A percentile compares a stretch with the other conserved stretches of the same genome.
Evolutionary conservation across 2,888 invertebrate species (phyloP).

Genomic region (Platycheirus albimanus): DNA sequence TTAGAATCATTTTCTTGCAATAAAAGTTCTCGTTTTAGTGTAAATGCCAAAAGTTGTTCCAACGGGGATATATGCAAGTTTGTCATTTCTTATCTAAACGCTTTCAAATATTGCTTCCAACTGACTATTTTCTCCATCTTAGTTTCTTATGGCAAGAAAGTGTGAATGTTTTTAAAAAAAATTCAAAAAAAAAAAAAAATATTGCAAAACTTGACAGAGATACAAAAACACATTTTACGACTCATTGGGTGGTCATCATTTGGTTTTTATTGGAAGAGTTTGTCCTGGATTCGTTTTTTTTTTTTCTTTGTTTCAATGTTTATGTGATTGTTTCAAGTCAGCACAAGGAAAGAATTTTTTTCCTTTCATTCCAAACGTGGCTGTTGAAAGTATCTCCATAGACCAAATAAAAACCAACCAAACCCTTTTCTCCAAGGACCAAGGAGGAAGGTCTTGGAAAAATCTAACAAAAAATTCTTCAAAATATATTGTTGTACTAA

Average conservation of each 20-base stretch:
- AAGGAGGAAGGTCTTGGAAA: slow-evolving; percentile 1
- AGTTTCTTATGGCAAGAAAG: too few relatives aligned
- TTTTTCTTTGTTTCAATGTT: slow-evolving; percentile 37
- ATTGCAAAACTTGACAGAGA: slow-evolving; percentile 44
- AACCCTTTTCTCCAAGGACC: slow-evolving; percentile 30
- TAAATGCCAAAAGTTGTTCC: too few relatives aligned
- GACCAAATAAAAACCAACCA: slow-evolving; percentile 13
- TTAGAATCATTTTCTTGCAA: too few relatives aligned
- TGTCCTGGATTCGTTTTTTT: slow-evolving; percentile 33
- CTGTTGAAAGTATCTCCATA: slow-evolving; percentile 52
- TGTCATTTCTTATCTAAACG: too few relatives aligned
- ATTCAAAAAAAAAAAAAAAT: too few relatives aligned
- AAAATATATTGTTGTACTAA: slow-evolving; percentile 70
- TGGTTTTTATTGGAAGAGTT: slow-evolving; percentile 66
- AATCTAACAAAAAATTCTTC: slow-evolving; percentile 31
- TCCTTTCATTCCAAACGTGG: neutral
- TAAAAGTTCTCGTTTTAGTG: too few relatives aligned
- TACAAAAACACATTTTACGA: slow-evolving; percentile 72
- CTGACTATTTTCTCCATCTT: too few relatives aligned
- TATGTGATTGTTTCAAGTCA: slow-evolving; percentile 56
- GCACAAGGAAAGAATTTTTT: slow-evolving; percentile 52
- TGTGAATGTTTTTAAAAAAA: too few relatives aligned
- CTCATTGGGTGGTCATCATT: slow-evolving; percentile 72
- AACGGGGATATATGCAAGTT: too few relatives aligned
- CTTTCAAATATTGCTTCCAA: too few relatives aligned